Evolutionary conservation across 2,113 vertebrate genomes (phyloP).

Genomic region (Alligator sinensis): DNA sequence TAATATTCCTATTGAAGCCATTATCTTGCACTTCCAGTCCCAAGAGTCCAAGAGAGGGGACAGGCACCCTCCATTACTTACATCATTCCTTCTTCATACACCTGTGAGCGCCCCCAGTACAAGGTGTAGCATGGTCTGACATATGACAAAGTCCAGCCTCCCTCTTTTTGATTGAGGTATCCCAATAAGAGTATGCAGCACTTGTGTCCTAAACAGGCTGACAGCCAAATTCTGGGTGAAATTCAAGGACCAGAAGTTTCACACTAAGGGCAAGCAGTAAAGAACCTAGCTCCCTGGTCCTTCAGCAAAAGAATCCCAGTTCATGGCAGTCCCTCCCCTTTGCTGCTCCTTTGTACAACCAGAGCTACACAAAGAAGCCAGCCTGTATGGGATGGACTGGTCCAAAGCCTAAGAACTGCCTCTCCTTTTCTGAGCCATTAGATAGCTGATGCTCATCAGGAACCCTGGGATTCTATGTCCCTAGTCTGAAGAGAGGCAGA

Average conservation of each 20-base stretch:
- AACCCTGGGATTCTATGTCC: neutral
- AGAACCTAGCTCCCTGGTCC: neutral
- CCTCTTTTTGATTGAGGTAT: neutral
- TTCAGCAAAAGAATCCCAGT: neutral
- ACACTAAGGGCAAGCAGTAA: neutral
- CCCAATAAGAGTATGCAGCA: neutral
- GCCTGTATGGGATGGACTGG: neutral
- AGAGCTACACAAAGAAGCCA: neutral
- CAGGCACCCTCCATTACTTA: rapidly evolving
- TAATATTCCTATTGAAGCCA: neutral
- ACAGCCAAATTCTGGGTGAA: neutral
- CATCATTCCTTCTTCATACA: neutral
- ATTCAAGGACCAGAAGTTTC: neutral
- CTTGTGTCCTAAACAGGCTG: neutral
- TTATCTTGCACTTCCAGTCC: neutral
- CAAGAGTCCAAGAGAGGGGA: neutral
- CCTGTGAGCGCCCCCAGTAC: neutral
- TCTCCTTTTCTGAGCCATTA: neutral
- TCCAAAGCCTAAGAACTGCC: neutral
- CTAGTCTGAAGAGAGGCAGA: neutral
- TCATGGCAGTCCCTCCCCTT: neutral
- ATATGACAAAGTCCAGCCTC: neutral
- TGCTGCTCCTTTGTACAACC: neutral
- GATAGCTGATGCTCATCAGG: neutral
- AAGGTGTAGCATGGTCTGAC: neutral